A percentile compares a stretch with the other conserved stretches of the same genome.
Evolutionary conservation across 2,888 invertebrate genomes (phyloP).

Genomic region (Drosophila monieri): DNA sequence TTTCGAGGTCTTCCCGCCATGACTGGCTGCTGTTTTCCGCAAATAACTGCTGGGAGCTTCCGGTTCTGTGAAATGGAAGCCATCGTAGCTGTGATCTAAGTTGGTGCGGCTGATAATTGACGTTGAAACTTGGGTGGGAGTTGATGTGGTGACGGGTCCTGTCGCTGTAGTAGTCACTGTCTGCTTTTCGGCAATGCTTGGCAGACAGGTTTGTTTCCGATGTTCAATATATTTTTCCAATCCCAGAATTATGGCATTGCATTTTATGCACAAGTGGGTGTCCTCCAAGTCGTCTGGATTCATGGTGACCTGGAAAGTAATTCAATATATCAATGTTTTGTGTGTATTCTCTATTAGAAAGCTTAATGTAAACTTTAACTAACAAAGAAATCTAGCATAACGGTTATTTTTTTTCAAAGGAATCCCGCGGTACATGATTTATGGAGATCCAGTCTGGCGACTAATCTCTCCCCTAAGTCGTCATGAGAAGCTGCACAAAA

Average conservation of each 20-base stretch:
- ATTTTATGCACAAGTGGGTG: conserved; percentile 94
- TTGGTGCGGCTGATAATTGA: conserved; percentile 66
- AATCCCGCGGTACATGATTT: conserved; percentile 4
- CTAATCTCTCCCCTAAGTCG: background rate
- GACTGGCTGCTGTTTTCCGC: conserved; percentile 66
- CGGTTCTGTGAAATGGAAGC: conserved; percentile 75
- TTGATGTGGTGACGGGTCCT: background rate
- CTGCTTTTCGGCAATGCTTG: conserved; percentile 7
- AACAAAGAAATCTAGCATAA: background rate
- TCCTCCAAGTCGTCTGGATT: conserved; percentile 88
- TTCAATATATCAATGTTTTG: background rate
- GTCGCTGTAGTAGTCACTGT: conserved; percentile 8
- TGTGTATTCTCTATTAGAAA: background rate
- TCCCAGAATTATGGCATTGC: conserved; percentile 92
- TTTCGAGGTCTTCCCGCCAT: conserved; percentile 80
- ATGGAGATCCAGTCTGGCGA: conserved; percentile 9
- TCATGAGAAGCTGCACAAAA: conserved; percentile 14
- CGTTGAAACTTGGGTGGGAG: conserved; percentile 82
- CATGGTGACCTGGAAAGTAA: conserved; percentile 25
- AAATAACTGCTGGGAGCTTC: conserved; percentile 70
- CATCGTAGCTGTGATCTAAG: conserved; percentile 76
- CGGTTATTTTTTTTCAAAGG: background rate
- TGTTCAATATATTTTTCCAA: conserved; percentile 94
- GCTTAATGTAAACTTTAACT: background rate
- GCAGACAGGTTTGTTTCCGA: conserved; percentile 88